phyloP scores from a whole-genome alignment of 2,113 vertebrate species.

The Bufo gargarizans region DNA sequence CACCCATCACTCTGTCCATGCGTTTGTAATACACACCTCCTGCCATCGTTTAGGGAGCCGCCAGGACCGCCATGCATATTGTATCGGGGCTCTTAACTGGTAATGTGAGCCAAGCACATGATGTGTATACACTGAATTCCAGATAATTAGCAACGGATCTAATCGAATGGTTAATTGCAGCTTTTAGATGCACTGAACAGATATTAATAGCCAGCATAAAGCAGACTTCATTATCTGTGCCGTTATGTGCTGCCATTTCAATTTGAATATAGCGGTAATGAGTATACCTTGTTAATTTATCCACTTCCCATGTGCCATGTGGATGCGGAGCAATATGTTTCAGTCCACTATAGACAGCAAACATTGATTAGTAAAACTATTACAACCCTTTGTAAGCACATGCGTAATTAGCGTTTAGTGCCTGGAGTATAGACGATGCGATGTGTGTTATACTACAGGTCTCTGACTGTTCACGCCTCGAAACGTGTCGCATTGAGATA shows the following conservation, averaged over 20 bases:
- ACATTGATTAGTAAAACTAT: conserved; percentile 39
- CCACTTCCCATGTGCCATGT: conserved; percentile 34
- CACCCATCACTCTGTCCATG: not conserved
- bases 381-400: conserved; percentile 13
- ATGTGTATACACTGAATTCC: conserved; percentile 49
- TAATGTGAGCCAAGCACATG: conserved; percentile 49
- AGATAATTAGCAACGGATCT: conserved; percentile 56
- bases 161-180: conserved; percentile 58
- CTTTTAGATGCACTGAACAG: conserved; percentile 56
- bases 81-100: conserved; percentile 18
- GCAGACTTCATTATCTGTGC: conserved; percentile 52
- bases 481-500: not conserved
- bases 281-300: conserved; percentile 48
- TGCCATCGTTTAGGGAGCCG: not conserved
- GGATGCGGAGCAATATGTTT: conserved; percentile 35
- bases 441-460: not conserved
- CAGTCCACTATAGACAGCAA: conserved; percentile 33
- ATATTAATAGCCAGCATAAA: conserved; percentile 58
- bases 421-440: not conserved
- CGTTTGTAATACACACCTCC: not conserved
- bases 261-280: conserved; percentile 45
- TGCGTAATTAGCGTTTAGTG: conserved; percentile 16
- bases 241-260: conserved; percentile 47
- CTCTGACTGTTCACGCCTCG: not conserved
- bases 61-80: not conserved